Conservation (phyloP, 2,888 invertebrate species). For the Brachycybe producta region DNA sequence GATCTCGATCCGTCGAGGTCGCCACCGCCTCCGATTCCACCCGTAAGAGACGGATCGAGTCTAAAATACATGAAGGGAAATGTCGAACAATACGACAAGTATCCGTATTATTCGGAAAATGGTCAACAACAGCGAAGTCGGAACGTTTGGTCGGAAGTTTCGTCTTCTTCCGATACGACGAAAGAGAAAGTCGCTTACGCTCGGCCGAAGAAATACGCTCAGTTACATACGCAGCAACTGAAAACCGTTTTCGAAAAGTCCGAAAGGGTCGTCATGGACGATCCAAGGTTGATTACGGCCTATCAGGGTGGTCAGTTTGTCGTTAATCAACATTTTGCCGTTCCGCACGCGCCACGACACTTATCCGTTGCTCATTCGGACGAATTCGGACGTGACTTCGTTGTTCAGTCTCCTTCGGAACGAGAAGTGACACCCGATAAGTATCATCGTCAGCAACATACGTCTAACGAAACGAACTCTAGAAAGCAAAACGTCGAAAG, state of each 20-base stretch:
- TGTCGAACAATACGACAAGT: constrained; percentile 59
- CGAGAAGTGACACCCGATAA: constrained; percentile 36
- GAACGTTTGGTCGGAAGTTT: constrained; percentile 57
- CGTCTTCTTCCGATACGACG: constrained; percentile 55
- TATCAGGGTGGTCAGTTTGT: constrained; percentile 4
- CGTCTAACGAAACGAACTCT: neutral
- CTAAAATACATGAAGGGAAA: constrained; percentile 48
- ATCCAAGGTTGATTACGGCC: constrained; percentile 1
- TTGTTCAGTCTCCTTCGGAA: constrained; percentile 56
- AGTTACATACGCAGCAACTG: constrained; percentile 48
- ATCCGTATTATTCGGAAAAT: constrained; percentile 57
- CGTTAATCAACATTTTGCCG: too few species aligned
- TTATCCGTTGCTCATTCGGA: too few species aligned
- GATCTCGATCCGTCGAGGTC: constrained; percentile 17
- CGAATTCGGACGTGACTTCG: too few species aligned
- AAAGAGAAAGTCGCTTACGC: constrained; percentile 49
- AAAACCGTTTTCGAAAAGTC: constrained; percentile 54
- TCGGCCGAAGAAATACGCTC: constrained; percentile 45
- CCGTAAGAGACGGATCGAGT: constrained; percentile 52
- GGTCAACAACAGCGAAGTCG: constrained; percentile 35
- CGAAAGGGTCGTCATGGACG: constrained; percentile 40
- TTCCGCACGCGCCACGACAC: too few species aligned
- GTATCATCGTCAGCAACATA: neutral
- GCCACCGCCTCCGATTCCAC: constrained; percentile 35
- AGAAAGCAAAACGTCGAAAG: neutral